A percentile compares a stretch with the other conserved stretches of the same genome.
Evolutionary conservation across 92 coral and sea anemone species (phyloP).

Genomic region (Galaxea fascicularis): DNA sequence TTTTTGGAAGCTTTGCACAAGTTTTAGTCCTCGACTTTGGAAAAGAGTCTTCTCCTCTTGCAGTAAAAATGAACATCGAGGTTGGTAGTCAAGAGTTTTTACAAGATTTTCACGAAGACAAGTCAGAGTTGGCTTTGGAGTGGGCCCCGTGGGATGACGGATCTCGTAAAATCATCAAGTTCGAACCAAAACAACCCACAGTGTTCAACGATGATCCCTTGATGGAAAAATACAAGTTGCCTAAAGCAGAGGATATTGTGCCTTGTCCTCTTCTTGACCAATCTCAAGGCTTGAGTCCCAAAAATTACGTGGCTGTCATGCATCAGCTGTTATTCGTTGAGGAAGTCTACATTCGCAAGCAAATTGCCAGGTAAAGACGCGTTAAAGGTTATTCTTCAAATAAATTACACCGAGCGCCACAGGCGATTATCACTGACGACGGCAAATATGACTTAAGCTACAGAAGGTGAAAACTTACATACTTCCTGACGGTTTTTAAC

Average conservation of each 20-base stretch:
- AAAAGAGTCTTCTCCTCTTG: conserved; percentile 22
- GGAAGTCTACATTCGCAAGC: conserved; percentile 68
- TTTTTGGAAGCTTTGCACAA: conserved; percentile 60
- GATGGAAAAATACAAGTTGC: conserved; percentile 43
- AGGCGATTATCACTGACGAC: too few species aligned
- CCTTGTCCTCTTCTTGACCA: conserved; percentile 40
- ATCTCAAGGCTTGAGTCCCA: conserved; percentile 32
- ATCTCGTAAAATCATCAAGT: conserved; percentile 42
- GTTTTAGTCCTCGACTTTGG: conserved; percentile 63
- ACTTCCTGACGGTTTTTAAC: too few species aligned
- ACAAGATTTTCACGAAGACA: conserved; percentile 31
- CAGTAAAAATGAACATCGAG: conserved; percentile 42
- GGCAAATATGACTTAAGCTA: too few species aligned
- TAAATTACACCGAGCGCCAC: too few species aligned
- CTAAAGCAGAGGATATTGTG: conserved; percentile 45
- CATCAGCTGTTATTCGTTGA: conserved; percentile 77
- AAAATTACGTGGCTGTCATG: conserved; percentile 69
- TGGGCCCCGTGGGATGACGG: conserved; percentile 51
- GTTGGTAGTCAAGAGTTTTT: conserved; percentile 50
- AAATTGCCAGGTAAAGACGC: conserved; percentile 63
- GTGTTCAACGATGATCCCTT: conserved; percentile 27
- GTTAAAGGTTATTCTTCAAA: too few species aligned
- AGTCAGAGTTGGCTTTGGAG: conserved; percentile 29
- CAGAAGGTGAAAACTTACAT: too few species aligned
- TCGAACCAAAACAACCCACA: conserved; percentile 53